phyloP scores from a whole-genome alignment of 2,113 vertebrate species.

The Natator depressus region DNA sequence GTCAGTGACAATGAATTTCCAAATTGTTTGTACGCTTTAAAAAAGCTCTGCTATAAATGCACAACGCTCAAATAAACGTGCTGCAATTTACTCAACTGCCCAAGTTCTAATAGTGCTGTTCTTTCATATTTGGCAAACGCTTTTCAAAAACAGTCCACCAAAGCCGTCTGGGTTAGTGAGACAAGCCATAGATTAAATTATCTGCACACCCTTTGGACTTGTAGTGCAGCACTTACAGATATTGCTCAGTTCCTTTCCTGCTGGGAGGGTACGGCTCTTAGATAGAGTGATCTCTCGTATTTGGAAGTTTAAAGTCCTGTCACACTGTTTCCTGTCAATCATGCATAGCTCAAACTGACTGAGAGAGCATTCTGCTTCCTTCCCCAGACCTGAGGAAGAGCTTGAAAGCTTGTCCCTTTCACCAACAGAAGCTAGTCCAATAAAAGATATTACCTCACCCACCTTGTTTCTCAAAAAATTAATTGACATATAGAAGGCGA shows the following conservation, averaged over 20 bases:
- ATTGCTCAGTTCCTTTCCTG: neutral
- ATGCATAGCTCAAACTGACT: fast-evolving
- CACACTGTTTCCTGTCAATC: neutral
- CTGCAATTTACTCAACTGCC: neutral
- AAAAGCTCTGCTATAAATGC: fast-evolving
- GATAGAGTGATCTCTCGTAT: conserved; percentile 1
- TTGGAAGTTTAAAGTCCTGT: conserved; percentile 54
- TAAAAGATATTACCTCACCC: neutral
- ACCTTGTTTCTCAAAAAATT: neutral
- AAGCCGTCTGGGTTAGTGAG: neutral
- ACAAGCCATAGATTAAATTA: neutral
- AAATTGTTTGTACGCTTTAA: fast-evolving
- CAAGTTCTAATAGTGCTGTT: neutral
- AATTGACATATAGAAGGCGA: neutral
- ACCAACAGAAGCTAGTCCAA: neutral
- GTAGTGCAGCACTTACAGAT: neutral
- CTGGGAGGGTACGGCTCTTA: neutral
- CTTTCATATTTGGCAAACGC: fast-evolving
- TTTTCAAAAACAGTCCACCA: neutral
- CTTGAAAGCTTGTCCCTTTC: neutral
- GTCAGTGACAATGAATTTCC: fast-evolving
- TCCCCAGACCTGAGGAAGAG: neutral
- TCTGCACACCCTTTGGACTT: neutral
- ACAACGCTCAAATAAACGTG: fast-evolving
- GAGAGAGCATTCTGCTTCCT: neutral